phyloP scores from a whole-genome alignment of 2,113 vertebrate genomes.

The Silurus meridionalis region DNA sequence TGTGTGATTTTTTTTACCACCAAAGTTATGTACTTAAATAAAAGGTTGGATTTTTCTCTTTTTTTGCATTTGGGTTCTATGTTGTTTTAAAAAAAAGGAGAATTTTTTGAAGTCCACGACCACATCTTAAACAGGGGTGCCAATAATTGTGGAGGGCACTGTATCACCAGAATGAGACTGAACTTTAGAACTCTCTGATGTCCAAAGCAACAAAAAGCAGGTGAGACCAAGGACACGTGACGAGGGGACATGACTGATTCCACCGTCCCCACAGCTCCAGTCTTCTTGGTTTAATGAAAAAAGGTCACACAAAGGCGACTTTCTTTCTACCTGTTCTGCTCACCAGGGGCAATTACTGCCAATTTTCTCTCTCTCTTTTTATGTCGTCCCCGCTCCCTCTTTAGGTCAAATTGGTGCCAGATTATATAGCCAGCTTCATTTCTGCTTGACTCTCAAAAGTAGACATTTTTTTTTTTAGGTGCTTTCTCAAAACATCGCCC shows the following conservation, averaged over 20 bases:
- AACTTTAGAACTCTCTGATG: constrained; percentile 6
- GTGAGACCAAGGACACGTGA: constrained; percentile 1
- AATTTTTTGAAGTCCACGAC: too few relatives aligned
- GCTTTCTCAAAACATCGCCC: background rate
- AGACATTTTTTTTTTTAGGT: background rate
- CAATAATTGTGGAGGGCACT: too few relatives aligned
- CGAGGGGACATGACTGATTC: background rate
- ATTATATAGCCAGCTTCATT: background rate
- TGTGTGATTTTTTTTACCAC: too few relatives aligned
- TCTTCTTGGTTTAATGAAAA: constrained; percentile 31
- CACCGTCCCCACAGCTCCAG: background rate
- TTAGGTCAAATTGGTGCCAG: constrained; percentile 34
- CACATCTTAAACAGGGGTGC: too few relatives aligned
- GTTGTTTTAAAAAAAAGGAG: too few relatives aligned
- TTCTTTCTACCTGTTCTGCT: constrained; percentile 2
- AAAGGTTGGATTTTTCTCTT: too few relatives aligned
- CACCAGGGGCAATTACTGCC: constrained; percentile 16
- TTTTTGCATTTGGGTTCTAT: too few relatives aligned
- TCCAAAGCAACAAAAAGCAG: constrained; percentile 9
- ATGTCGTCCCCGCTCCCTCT: constrained; percentile 11
- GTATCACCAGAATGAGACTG: background rate
- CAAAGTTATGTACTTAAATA: too few relatives aligned
- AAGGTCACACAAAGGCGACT: constrained; percentile 27
- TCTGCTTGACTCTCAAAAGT: constrained; percentile 15
- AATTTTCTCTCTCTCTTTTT: constrained; percentile 22